Evolutionary conservation across 2,113 vertebrate species (phyloP).

Genomic region (Phaethon lepturus): DNA sequence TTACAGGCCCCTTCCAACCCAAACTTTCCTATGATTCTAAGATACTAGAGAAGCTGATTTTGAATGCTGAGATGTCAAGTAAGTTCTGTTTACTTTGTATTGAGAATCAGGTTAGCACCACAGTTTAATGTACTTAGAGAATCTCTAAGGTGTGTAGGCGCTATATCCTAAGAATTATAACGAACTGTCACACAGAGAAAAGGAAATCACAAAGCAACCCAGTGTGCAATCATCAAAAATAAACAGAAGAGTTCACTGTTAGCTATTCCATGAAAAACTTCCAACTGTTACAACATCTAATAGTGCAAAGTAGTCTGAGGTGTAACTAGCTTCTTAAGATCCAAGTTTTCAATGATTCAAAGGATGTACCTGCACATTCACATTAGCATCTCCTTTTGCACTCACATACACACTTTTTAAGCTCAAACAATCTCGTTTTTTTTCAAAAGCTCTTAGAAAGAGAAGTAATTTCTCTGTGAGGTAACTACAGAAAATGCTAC

Average conservation of each 20-base stretch:
- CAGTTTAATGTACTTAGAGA: background rate
- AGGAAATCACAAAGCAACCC: background rate
- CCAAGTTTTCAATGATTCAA: background rate
- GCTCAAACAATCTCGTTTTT: background rate
- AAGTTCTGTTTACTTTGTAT: background rate
- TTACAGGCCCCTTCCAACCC: no score
- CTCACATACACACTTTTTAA: background rate
- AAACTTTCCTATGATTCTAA: no score
- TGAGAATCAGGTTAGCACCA: background rate
- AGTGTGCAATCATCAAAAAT: background rate
- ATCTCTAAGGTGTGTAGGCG: background rate
- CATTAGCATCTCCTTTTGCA: background rate
- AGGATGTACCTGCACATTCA: background rate
- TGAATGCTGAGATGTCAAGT: background rate
- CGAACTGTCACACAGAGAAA: background rate
- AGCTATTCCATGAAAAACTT: background rate
- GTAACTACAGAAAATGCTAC: background rate
- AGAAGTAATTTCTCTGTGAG: background rate
- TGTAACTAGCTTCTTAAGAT: background rate
- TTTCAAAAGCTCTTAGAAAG: background rate
- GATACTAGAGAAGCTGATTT: background rate
- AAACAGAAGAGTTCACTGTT: background rate
- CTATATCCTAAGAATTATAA: background rate
- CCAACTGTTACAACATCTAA: background rate
- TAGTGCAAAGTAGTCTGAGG: background rate